phyloP scores from a whole-genome alignment of 2,113 vertebrate genomes.

The Nycticryphes semicollaris region DNA sequence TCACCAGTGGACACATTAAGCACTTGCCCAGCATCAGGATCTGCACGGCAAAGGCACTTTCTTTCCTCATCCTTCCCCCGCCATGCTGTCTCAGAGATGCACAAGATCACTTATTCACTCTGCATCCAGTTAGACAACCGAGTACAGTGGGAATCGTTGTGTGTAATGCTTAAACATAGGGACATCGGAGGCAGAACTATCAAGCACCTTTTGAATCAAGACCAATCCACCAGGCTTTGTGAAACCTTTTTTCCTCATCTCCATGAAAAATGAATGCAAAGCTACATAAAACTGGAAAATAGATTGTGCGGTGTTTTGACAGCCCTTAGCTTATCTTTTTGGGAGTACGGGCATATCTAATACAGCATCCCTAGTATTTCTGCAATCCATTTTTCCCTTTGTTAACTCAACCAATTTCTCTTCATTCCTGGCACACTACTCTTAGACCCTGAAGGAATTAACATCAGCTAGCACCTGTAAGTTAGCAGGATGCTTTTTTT shows the following conservation, averaged over 20 bases:
- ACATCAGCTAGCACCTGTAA: neutral
- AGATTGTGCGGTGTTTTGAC: neutral
- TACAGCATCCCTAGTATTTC: neutral
- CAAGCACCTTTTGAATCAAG: neutral
- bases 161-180: neutral
- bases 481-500: neutral
- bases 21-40: neutral
- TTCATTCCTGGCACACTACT: neutral
- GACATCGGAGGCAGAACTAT: neutral
- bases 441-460: neutral
- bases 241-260: neutral
- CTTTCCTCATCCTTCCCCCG: neutral
- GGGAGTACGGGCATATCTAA: neutral
- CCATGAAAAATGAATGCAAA: neutral
- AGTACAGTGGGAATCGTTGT: neutral
- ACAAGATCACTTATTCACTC: neutral
- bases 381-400: neutral
- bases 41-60: neutral
- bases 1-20: neutral
- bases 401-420: neutral
- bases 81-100: accelerated
- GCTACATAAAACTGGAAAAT: neutral
- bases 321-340: neutral
- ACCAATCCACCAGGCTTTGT: neutral
- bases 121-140: neutral